phyloP scores from a whole-genome alignment of 2,888 invertebrate species.

The Xestia c-nigrum region DNA sequence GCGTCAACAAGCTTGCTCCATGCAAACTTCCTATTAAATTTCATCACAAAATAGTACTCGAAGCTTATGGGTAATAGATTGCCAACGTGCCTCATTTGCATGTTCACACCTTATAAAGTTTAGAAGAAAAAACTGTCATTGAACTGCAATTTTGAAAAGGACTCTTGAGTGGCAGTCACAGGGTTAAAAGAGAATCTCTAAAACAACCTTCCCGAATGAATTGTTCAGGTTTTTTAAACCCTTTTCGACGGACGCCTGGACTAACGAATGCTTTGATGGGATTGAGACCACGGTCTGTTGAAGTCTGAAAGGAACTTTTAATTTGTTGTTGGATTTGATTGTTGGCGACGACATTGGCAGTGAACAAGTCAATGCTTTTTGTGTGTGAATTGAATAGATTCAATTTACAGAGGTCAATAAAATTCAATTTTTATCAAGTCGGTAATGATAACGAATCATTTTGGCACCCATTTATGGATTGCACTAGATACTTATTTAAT shows the following conservation, averaged over 20 bases:
- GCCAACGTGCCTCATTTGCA: constrained; percentile 6
- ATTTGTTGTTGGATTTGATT: constrained; percentile 29
- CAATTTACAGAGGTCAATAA: not conserved
- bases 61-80: constrained; percentile 45
- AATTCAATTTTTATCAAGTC: not conserved
- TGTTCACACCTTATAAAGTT: constrained; percentile 19
- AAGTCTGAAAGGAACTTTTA: constrained; percentile 14
- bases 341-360: not conserved
- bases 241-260: constrained; percentile 35
- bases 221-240: constrained; percentile 42
- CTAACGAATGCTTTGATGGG: constrained; percentile 54
- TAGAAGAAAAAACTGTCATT: not conserved
- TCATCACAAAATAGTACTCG: constrained; percentile 45
- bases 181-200: constrained; percentile 17
- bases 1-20: constrained; percentile 50
- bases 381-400: not conserved
- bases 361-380: not conserved
- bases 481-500: not conserved
- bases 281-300: constrained; percentile 23
- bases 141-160: constrained; percentile 9
- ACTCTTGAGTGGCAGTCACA: not conserved
- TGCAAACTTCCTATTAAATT: constrained; percentile 48
- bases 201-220: constrained; percentile 42
- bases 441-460: not conserved
- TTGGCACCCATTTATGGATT: too few relatives aligned